These are phyloP conservation scores for Oncorhynchus gorbuscha DNA, from an alignment of 2,113 vertebrate genomes.

Conservation along the genomic window DNA sequence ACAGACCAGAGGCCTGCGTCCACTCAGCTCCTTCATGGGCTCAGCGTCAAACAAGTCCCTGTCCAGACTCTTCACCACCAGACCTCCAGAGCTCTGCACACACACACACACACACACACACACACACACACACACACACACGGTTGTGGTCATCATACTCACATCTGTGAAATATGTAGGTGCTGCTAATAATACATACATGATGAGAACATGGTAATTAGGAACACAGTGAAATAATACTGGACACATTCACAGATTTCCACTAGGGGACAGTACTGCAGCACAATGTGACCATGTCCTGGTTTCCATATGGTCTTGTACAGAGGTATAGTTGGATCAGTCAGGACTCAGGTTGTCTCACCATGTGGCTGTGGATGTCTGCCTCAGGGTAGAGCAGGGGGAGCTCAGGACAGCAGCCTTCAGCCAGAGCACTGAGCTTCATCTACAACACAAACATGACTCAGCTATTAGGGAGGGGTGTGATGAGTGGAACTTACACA, in stretches of 20 bases:
- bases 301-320: too few species aligned
- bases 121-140: conserved; percentile 6
- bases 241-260: too few species aligned
- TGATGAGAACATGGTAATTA: too few species aligned
- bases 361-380: conserved; percentile 75
- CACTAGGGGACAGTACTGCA: too few species aligned
- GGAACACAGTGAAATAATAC: too few species aligned
- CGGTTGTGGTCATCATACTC: too few species aligned
- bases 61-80: conserved; percentile 76
- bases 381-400: conserved; percentile 76
- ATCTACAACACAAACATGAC: conserved; percentile 55
- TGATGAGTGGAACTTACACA: background rate
- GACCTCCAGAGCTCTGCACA: conserved; percentile 76
- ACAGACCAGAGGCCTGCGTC: conserved; percentile 72
- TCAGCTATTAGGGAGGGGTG: background rate
- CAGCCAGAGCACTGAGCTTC: conserved; percentile 67
- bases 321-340: background rate
- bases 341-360: conserved; percentile 45
- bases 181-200: too few species aligned
- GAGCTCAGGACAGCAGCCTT: conserved; percentile 78
- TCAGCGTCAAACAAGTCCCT: conserved; percentile 78
- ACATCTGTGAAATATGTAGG: too few species aligned
- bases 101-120: background rate
- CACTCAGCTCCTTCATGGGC: conserved; percentile 79
- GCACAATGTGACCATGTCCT: too few species aligned